Evolutionary conservation across 2,113 vertebrate genomes (phyloP), one percentile per base, ranked within the genome.

Genomic region (Cacatua alba): DNA sequence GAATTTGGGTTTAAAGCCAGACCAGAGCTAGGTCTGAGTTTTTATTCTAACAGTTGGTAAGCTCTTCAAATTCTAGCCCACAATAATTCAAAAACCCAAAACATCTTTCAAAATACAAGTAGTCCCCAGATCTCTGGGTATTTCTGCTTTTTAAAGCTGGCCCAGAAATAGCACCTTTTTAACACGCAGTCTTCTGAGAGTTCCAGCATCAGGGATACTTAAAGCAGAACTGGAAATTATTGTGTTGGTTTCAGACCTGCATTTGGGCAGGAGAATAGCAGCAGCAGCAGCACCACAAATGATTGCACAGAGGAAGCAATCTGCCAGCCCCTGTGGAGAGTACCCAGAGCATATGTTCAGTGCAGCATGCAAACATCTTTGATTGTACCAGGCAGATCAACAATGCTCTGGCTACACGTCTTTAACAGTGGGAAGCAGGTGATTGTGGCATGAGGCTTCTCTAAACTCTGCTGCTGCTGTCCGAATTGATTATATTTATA

Each of bases 381-480:
- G 92, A n/a, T 2, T 28, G 76, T 71, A 87, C 68, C 80, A 63
- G 79, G 76, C 93, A 71, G 15, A 63, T 12, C 94, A 48, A 9
- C 93, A 70, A 17, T 5, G 85, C 94, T 65, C 92, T 79, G 91
- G 67, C 48, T 46, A 31, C 94, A 57, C 26, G 2, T 82, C 78
- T 77, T 57, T 25, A 94, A 6, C 95, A 89, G 86, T 5, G 37
- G 96, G 95, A 11, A 65, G 74, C 83, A 46, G 90, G 69, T 86
- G 74, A 65, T 9, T 9, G 95, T 82, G 92, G 62, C 92, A 53
- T 3, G 13, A 79, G 57, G 74, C n/a, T 52, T 2, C 76, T 64
- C 65, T 37, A 80, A 79, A 79, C 92, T 78, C 90, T 39, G 77
- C 86, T 95, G 95, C 94, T 72, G 88, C 95, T 96, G 94, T 71